phyloP scores from a whole-genome alignment of 2,113 vertebrate genomes.

The Ptilonorhynchus violaceus region DNA sequence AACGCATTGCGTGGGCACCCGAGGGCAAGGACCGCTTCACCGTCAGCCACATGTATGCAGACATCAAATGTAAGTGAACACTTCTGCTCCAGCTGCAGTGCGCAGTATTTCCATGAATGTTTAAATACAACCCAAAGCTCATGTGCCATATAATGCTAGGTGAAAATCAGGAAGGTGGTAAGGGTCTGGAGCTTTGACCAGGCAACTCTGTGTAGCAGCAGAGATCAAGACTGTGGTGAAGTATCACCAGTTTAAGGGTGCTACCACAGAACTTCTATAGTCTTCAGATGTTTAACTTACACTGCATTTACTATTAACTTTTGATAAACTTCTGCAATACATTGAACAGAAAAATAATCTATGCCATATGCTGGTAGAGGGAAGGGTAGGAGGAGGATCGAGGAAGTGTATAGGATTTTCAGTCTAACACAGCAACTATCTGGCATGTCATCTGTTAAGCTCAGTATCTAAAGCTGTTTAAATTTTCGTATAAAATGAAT shows the following conservation, averaged over 20 bases:
- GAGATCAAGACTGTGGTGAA: not conserved
- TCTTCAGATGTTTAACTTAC: not conserved
- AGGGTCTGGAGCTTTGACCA: not conserved
- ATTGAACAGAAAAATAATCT: not conserved
- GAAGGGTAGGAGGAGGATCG: not conserved
- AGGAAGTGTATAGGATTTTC: not conserved
- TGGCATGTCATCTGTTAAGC: not conserved
- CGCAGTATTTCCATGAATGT: not conserved
- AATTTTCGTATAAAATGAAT: not conserved
- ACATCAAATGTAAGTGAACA: conserved; percentile 92
- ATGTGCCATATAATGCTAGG: fast-evolving
- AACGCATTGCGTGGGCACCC: conserved; percentile 94
- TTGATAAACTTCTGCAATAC: not conserved
- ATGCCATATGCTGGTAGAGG: not conserved
- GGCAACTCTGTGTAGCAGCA: not conserved
- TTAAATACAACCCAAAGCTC: not conserved
- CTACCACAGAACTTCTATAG: not conserved
- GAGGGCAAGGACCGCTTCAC: conserved; percentile 98
- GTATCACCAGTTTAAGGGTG: not conserved
- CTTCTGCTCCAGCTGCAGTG: not conserved
- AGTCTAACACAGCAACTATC: not conserved
- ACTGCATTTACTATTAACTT: not conserved
- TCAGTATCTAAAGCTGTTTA: not conserved
- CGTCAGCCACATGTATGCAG: conserved; percentile 93
- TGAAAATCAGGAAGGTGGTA: not conserved